Conservation (phyloP, 2,113 vertebrate species). For the Lophotis ruficrista region DNA sequence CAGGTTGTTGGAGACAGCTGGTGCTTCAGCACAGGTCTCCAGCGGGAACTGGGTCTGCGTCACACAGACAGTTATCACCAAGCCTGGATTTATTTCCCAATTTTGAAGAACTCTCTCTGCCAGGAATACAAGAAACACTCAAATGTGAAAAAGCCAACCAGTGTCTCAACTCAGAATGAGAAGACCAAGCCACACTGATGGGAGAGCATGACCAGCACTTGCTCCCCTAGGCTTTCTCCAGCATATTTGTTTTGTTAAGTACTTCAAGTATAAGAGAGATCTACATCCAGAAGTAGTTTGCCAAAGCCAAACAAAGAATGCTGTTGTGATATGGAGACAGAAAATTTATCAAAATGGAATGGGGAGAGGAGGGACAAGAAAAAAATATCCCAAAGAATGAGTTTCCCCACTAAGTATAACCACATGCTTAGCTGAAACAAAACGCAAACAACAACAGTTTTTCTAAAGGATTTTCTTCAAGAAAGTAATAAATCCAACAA, state of each 20-base stretch:
- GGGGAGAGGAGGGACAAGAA: neutral
- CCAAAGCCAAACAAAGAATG: neutral
- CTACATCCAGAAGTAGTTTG: neutral
- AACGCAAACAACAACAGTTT: neutral
- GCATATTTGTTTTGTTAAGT: neutral
- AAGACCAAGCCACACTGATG: neutral
- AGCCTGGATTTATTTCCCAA: neutral
- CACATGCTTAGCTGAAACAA: neutral
- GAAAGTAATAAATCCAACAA: neutral
- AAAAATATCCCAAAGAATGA: neutral
- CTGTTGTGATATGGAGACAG: neutral
- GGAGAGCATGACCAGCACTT: neutral
- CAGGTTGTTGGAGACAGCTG: neutral
- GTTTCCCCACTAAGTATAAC: neutral
- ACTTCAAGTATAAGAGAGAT: neutral
- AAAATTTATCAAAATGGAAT: neutral
- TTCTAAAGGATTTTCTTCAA: neutral
- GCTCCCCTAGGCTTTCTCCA: neutral
- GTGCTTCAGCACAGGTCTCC: neutral
- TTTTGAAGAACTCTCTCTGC: neutral
- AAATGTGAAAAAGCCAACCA: neutral
- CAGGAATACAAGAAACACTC: neutral
- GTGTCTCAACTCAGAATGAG: neutral
- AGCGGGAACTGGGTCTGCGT: accelerated
- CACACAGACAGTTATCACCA: neutral